Conservation (phyloP, 53 echinoderm and acorn worm species). For the Zoroaster sp. region DNA sequence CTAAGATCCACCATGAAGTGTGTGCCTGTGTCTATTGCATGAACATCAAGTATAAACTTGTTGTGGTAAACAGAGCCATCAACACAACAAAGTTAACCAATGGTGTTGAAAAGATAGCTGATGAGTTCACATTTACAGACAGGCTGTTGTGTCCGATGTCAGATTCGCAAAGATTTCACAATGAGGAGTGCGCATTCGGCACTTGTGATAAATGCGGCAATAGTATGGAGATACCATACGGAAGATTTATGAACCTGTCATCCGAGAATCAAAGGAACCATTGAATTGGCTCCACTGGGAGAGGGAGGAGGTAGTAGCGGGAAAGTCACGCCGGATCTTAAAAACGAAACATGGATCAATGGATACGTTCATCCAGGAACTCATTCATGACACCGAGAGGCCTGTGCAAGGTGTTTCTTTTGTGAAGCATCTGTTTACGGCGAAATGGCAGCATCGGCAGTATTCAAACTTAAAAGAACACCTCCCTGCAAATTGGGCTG, state of each 20-base stretch:
- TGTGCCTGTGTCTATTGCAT: constrained; percentile 14
- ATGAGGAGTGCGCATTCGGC: background rate
- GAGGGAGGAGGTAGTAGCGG: background rate
- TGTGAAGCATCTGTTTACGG: constrained; percentile 19
- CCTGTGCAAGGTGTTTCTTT: constrained; percentile 33
- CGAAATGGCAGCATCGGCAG: constrained; percentile 53
- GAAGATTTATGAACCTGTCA: background rate
- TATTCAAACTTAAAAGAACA: constrained; percentile 33
- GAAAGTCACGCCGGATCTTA: constrained; percentile 3
- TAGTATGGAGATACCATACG: background rate
- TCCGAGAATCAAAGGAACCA: background rate
- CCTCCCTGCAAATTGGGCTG: constrained; percentile 31
- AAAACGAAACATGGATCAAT: constrained; percentile 21
- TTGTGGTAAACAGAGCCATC: background rate
- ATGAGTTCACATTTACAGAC: background rate
- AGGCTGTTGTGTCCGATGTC: background rate
- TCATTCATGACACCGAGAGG: background rate
- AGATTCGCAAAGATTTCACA: constrained; percentile 8
- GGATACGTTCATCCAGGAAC: background rate
- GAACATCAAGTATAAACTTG: constrained; percentile 4
- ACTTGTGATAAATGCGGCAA: background rate
- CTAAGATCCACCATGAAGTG: constrained; percentile 3
- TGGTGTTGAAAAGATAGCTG: background rate
- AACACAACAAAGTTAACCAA: background rate
- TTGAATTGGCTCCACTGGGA: constrained; percentile 14